These are phyloP conservation scores for Muscicapa adusta DNA, from an alignment of 2,113 vertebrate species.

Conservation along the genomic window DNA sequence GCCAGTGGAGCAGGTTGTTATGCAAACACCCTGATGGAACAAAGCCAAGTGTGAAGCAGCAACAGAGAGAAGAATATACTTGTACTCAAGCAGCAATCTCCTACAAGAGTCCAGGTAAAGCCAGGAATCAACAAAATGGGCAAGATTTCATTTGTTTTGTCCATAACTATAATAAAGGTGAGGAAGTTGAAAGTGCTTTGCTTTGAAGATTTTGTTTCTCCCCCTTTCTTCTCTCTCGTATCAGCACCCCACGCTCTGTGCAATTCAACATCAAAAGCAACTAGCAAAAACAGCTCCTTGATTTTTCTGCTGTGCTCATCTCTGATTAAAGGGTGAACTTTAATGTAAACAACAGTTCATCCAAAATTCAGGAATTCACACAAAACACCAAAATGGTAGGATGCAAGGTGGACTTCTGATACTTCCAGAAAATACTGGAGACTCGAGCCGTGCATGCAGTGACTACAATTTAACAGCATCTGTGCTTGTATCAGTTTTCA, in stretches of 20 bases:
- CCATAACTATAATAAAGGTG: neutral
- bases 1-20: neutral
- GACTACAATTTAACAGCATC: neutral
- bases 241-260: neutral
- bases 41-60: neutral
- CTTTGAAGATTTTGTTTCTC: neutral
- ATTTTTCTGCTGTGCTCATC: neutral
- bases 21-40: neutral
- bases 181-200: neutral
- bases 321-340: neutral
- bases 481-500: neutral
- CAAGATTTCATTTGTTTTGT: neutral
- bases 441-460: neutral
- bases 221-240: neutral
- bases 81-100: neutral
- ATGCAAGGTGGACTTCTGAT: neutral
- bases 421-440: neutral
- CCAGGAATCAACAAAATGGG: neutral
- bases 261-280: neutral
- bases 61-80: neutral
- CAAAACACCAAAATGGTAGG: neutral
- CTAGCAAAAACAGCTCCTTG: neutral
- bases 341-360: neutral
- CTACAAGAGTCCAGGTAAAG: neutral
- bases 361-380: neutral